These are phyloP conservation scores for Oxystoma pomonae DNA, from an alignment of 2,888 invertebrate genomes.

Conservation along the genomic window DNA sequence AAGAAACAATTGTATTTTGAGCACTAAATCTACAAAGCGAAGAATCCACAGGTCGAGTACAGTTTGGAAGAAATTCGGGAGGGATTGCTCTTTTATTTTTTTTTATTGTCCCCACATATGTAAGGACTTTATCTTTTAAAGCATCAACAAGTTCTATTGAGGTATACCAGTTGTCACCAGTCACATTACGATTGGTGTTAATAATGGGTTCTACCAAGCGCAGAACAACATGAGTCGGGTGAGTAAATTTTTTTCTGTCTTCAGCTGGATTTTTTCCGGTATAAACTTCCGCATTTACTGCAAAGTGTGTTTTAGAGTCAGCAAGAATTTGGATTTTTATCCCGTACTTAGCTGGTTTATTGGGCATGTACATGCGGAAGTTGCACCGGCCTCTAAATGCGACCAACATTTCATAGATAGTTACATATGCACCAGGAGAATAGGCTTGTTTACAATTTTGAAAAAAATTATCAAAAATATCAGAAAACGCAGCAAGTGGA, in stretches of 20 bases:
- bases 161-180: not conserved
- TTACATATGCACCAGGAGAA: constrained; percentile 3
- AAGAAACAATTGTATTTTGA: too few relatives aligned
- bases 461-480: constrained; percentile 28
- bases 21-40: not conserved
- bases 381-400: too few relatives aligned
- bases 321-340: too few relatives aligned
- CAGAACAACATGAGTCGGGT: constrained; percentile 4
- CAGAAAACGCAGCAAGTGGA: constrained; percentile 24
- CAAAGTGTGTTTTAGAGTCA: too few relatives aligned
- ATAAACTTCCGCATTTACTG: too few relatives aligned
- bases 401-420: too few relatives aligned
- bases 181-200: not conserved
- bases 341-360: too few relatives aligned
- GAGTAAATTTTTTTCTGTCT: constrained; percentile 5
- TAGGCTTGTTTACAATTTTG: constrained; percentile 9
- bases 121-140: not conserved
- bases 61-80: not conserved
- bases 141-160: not conserved
- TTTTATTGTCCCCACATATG: not conserved
- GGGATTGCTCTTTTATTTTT: constrained; percentile 1
- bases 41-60: constrained; percentile 1
- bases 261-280: constrained; percentile 9
- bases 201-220: not conserved
- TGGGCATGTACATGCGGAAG: too few relatives aligned